Base-by-base conservation (phyloP, 1,140 invertebrate genomes). In the Cotesia typhae region DNA sequence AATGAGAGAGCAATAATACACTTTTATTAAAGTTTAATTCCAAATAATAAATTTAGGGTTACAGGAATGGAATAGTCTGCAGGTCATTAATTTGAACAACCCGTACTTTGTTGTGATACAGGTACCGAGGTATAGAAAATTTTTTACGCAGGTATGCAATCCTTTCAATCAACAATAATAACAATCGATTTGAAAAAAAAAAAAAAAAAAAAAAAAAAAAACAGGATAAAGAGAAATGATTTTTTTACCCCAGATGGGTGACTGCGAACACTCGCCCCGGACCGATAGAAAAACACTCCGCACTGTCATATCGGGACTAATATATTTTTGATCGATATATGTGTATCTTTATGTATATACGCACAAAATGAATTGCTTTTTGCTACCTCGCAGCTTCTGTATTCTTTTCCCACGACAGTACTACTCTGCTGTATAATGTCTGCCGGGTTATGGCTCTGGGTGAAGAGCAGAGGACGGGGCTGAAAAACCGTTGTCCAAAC, bases 321-420 rank as follows among this genome's bases (percentile, higher is more conserved):
- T 87, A 87, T 87, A 87, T 87, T 87, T 87, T 87, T 87, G 84
- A 87, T 87, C 84, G 83, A 85, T 86, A 80, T 78, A 68, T 76
- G 67, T 68, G 38, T 72, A 64, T 65, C 77, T 74, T 60, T 70
- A 73, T 67, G 61, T 69, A 71, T 73, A 65, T 67, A 66, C 67
- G 14, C 51, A 38, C 55, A 65, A 67, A 47, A 47, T 47, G 71
- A 80, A 80, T 80, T 77, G 72, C 75, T 80, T 71, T 74, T 55
- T 76, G 76, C 35, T 61, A 7, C 12, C 20, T 28, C 60, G 60
- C 35, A 75, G 78, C 41, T 47, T 47, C 10, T 9, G 41, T 47
- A 47, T 47, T 47, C 41, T 67, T 85, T 87, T 87, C 85, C 83
- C 85, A 87, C 85, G 84, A 77, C 67, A 7, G 6, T 47, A 28